Percentiles rank a stretch among this genome's conserved stretches.
phyloP scores from a whole-genome alignment of 2,888 invertebrate genomes.

The Arge pagana region DNA sequence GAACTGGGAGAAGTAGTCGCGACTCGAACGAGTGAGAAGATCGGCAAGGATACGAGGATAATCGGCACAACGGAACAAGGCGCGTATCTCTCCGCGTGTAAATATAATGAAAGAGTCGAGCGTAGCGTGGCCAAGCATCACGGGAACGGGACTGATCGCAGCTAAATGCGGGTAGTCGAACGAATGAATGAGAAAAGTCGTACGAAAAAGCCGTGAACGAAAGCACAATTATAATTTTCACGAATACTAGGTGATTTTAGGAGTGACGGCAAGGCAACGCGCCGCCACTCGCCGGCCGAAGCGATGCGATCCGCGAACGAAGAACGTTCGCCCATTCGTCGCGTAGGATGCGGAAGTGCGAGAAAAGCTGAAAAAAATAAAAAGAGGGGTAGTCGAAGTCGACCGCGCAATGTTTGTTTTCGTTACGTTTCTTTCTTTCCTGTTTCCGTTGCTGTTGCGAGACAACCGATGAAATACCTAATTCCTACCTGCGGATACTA shows the following conservation, averaged over 20 bases:
- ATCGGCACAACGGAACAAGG: slow-evolving; percentile 6
- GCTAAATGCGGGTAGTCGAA: too few species aligned
- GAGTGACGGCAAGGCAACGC: background rate
- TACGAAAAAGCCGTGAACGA: background rate
- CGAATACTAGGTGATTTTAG: slow-evolving; percentile 4
- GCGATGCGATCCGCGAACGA: too few species aligned
- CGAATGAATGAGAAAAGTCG: too few species aligned
- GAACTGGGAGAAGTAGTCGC: slow-evolving; percentile 21
- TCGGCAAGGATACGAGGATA: background rate
- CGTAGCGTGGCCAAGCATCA: slow-evolving; percentile 16
- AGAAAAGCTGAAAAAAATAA: background rate
- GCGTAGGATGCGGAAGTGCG: background rate
- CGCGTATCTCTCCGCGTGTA: slow-evolving; percentile 27
- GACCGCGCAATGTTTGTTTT: too few species aligned
- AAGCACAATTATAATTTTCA: slow-evolving; percentile 14
- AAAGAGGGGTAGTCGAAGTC: too few species aligned
- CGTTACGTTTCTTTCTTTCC: too few species aligned
- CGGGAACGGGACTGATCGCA: background rate
- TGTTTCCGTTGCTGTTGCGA: too few species aligned
- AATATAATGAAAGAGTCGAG: slow-evolving; percentile 13
- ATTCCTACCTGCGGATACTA: slow-evolving; percentile 34
- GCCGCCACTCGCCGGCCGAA: too few species aligned
- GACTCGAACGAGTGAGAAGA: slow-evolving; percentile 11
- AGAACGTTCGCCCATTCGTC: too few species aligned
- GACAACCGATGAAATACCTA: slow-evolving; percentile 12